phyloP scores from a whole-genome alignment of 1,140 invertebrate genomes.

The Anoplolepis gracilipes region DNA sequence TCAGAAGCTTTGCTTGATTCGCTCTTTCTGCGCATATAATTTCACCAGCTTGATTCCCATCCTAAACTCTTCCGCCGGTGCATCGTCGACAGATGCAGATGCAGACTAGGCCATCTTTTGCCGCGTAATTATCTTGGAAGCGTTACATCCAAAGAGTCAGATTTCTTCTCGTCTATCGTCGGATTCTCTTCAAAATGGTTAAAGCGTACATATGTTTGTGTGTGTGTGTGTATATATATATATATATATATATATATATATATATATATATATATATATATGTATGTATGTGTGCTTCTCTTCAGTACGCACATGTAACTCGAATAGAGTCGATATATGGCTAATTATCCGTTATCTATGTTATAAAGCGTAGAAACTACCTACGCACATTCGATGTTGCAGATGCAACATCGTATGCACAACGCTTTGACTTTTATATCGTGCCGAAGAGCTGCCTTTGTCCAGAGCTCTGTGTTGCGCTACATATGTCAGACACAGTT shows the following conservation, averaged over 20 bases:
- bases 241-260: too few relatives aligned
- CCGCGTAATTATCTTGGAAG: constrained; percentile 44
- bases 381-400: background rate
- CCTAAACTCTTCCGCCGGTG: constrained; percentile 17
- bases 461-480: background rate
- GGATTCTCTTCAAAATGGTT: constrained; percentile 2
- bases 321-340: background rate
- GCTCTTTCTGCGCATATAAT: constrained; percentile 51
- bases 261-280: too few relatives aligned
- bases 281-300: too few relatives aligned
- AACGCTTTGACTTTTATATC: background rate
- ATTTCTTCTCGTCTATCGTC: constrained; percentile 22
- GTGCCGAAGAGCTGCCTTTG: background rate
- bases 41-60: constrained; percentile 23
- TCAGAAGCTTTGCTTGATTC: constrained; percentile 26
- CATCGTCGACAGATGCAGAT: constrained; percentile 22
- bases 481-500: constrained; percentile 18
- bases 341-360: constrained; percentile 24
- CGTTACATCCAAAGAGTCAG: constrained; percentile 41
- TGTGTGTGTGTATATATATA: too few relatives aligned
- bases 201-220: too few relatives aligned
- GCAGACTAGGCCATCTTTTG: constrained; percentile 40
- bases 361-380: background rate
- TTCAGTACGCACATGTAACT: background rate
- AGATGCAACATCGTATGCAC: background rate